Conservation (phyloP, 2,888 invertebrate genomes). For the Panzeria rudis region DNA sequence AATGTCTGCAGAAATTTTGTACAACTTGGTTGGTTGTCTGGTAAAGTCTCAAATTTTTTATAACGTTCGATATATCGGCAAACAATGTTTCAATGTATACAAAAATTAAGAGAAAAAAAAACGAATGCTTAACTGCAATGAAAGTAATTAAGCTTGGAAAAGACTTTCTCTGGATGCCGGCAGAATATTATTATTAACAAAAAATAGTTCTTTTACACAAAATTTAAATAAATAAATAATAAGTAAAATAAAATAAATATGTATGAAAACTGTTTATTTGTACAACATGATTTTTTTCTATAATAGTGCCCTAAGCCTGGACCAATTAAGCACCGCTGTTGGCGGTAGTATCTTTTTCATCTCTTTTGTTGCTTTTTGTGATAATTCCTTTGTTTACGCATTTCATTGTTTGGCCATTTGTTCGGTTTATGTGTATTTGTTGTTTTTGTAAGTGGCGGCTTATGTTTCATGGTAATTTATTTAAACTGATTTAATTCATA, state of each 20-base stretch:
- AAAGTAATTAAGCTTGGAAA: not conserved
- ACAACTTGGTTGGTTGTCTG: too few species aligned
- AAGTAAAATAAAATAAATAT: constrained; percentile 28
- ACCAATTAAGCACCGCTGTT: constrained; percentile 24
- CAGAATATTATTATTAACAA: not conserved
- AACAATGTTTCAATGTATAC: too few species aligned
- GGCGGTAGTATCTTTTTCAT: constrained; percentile 1
- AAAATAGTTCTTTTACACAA: not conserved
- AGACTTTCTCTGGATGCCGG: not conserved
- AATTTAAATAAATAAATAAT: constrained; percentile 1
- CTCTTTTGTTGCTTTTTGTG: not conserved
- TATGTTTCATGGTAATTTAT: constrained; percentile 1
- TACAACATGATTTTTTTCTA: not conserved
- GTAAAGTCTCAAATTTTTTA: too few species aligned
- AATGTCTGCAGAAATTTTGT: too few species aligned
- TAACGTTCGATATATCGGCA: too few species aligned
- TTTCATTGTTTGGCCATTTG: constrained; percentile 7
- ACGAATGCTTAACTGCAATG: not conserved
- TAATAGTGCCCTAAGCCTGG: not conserved
- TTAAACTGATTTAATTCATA: not conserved
- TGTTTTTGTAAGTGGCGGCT: constrained; percentile 17
- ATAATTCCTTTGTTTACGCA: constrained; percentile 1
- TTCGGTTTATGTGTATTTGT: not conserved
- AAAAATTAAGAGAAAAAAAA: too few species aligned
- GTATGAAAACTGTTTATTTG: not conserved